phyloP scores from a whole-genome alignment of 2,888 invertebrate species.

The Pristionchus maxplancki region DNA sequence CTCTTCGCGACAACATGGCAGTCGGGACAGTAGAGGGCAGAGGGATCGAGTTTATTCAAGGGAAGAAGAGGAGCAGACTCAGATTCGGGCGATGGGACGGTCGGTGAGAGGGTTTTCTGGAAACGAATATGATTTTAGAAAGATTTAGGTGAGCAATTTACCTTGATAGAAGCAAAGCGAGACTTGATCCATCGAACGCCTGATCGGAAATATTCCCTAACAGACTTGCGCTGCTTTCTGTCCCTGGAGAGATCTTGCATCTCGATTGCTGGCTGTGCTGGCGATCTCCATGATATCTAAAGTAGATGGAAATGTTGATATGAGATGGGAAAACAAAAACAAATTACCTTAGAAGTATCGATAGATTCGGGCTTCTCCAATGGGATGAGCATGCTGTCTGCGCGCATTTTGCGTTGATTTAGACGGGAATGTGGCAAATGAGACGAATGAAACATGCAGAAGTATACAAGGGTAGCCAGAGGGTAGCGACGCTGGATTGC shows the following conservation, averaged over 20 bases:
- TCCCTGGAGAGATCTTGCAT: not conserved
- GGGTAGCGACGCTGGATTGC: not conserved
- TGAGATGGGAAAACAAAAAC: not conserved
- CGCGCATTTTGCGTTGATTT: not conserved
- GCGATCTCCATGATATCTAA: not conserved
- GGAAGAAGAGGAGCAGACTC: not conserved
- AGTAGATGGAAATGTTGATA: not conserved
- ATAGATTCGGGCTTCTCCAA: not conserved
- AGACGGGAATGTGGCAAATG: not conserved
- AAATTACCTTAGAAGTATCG: not conserved
- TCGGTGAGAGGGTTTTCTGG: not conserved
- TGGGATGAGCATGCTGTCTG: not conserved
- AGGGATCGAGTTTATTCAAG: not conserved
- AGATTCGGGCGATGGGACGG: not conserved
- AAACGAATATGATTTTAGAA: not conserved
- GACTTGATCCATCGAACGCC: constrained; percentile 1
- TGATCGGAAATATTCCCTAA: not conserved
- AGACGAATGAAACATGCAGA: not conserved
- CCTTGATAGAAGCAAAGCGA: not conserved
- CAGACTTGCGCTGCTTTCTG: not conserved
- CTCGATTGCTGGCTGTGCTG: not conserved
- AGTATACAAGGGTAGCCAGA: not conserved
- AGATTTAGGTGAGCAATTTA: not conserved
- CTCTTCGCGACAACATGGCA: not conserved
- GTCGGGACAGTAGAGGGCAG: not conserved